Base-by-base conservation (phyloP, 2,113 vertebrate species). In the Engraulis encrasicolus region DNA sequence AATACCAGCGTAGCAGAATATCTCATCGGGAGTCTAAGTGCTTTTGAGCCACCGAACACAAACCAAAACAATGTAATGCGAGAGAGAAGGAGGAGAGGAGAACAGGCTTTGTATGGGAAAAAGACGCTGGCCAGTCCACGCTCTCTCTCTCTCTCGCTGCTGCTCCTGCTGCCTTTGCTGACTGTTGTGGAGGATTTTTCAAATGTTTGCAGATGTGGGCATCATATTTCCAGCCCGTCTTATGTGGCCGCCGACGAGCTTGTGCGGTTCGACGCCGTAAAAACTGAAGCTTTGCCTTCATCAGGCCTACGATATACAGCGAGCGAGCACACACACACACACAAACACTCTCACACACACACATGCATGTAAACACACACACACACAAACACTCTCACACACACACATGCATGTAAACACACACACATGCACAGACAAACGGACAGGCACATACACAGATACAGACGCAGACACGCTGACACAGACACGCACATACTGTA, bases 181-280 rank as follows among this genome's bases (percentile, higher is more conserved):
- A 93, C 92, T 93, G n/a, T 90, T 92, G 91, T 91, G 89, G 90
- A 92, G 89, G 90, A 94, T 94, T 93, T 93, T 92, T 92, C 92
- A 94, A 95, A 94, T 95, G 93, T 93, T 95, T 94, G 93, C 94
- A 95, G 93, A 93, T 95, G 95, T 94, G 92, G 91, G 92, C 94
- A 94, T 94, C 93, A 91, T 91, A 91, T 94, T 93, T 94, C 87
- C 86, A 93, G 86, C 86, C 86, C 89, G 91, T 94, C 91, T 92
- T 81, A 92, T 94, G 92, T 92, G 91, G 93, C 81, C 81, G 66
- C 90, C 88, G 90, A 92, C 88, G 91, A 95, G 91, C 81, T 89
- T 86, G 89, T 89, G 92, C 36, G 92, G 90, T 90, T 89, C 84
- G 85, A 84, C 71, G 92, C 87, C 92, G 91, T 92, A 92, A 93